Conservation (phyloP, 2,113 vertebrate species). For the Oxygymnocypris stewartii region DNA sequence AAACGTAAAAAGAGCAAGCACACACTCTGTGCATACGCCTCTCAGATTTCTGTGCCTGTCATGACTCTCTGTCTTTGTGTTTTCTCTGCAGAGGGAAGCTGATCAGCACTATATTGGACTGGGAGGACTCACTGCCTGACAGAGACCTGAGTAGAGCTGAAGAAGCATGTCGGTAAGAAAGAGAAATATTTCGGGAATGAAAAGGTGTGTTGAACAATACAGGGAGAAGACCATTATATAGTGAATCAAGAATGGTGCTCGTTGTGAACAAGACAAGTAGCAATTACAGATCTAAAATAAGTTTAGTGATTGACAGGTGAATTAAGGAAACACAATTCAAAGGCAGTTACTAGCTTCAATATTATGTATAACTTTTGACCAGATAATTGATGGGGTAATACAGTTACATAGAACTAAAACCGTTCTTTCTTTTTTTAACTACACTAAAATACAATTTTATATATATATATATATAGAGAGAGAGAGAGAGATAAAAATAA, state of each 20-base stretch:
- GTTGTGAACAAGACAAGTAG: not conserved
- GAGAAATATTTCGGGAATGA: not conserved
- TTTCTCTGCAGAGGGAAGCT: constrained; percentile 83
- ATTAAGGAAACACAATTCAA: not conserved
- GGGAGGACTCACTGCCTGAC: constrained; percentile 93
- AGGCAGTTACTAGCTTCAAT: not conserved
- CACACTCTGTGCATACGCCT: no score
- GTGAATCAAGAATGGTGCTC: not conserved
- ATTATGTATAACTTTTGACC: not conserved
- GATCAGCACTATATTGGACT: constrained; percentile 93
- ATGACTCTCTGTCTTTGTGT: not conserved
- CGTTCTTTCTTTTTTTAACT: not conserved
- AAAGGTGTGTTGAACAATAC: not conserved
- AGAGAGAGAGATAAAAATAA: no score
- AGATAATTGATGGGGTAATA: not conserved
- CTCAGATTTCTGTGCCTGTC: not conserved
- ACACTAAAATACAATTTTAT: not conserved
- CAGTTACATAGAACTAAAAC: not conserved
- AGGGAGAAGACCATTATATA: not conserved
- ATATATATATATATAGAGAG: no score
- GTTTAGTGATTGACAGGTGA: not conserved
- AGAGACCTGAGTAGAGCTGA: constrained; percentile 87
- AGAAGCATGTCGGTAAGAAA: constrained; percentile 86
- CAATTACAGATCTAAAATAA: not conserved
- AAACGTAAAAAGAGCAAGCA: not conserved